Conservation (phyloP, 2,113 vertebrate species). For the Tachysurus fulvidraco region DNA sequence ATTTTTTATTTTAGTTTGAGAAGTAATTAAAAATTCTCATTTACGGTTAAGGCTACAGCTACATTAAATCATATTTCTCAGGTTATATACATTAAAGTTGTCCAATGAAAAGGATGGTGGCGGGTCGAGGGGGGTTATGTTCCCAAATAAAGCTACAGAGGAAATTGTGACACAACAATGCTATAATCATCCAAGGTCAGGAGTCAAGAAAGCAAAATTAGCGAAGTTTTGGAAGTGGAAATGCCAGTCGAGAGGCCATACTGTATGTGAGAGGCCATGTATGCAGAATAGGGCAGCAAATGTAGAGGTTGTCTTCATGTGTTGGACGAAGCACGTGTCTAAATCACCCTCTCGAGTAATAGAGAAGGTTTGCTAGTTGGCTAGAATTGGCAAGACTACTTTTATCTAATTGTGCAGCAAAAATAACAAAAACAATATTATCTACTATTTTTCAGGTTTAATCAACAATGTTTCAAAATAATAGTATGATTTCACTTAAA, state of each 20-base stretch:
- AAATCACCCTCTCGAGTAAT: background rate
- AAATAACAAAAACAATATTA: background rate
- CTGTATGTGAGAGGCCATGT: background rate
- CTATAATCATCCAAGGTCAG: background rate
- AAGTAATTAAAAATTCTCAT: background rate
- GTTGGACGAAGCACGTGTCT: background rate
- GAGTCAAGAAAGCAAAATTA: background rate
- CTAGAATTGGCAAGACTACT: background rate
- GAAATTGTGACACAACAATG: background rate
- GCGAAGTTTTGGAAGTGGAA: background rate
- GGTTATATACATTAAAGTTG: background rate
- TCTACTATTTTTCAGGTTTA: background rate
- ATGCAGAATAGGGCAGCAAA: background rate
- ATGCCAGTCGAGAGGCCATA: background rate
- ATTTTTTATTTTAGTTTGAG: background rate
- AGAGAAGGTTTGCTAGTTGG: background rate
- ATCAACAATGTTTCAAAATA: background rate
- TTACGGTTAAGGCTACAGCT: background rate
- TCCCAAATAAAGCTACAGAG: background rate
- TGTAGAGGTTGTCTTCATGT: background rate
- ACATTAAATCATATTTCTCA: background rate
- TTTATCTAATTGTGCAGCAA: background rate
- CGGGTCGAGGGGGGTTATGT: background rate
- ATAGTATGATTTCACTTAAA: background rate
- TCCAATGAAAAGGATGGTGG: background rate